Percentiles rank a stretch among this genome's conserved stretches.
Conservation (phyloP, 2,888 invertebrate genomes). For the Drosophila peninsularis region DNA sequence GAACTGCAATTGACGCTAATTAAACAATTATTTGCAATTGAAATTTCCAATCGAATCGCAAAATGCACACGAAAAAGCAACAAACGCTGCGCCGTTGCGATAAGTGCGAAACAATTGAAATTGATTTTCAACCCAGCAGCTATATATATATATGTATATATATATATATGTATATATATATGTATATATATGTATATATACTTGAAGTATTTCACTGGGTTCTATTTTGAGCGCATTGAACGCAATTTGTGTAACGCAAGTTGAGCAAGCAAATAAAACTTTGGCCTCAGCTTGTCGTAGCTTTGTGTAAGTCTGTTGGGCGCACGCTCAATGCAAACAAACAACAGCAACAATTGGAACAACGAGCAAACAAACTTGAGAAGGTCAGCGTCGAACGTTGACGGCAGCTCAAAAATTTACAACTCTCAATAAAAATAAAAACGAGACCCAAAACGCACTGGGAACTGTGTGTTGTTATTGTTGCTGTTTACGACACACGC, state of each 20-base stretch:
- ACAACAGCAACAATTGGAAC: constrained; percentile 39
- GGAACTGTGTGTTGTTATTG: constrained; percentile 24
- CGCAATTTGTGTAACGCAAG: constrained; percentile 56
- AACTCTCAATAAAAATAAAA: constrained; percentile 63
- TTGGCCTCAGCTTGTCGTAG: constrained; percentile 47
- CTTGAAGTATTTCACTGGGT: constrained; percentile 34
- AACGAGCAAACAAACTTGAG: constrained; percentile 65
- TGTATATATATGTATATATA: neutral
- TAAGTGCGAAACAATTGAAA: constrained; percentile 72
- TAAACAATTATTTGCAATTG: constrained; percentile 72
- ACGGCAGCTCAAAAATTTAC: constrained; percentile 63
- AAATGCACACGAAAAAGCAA: constrained; percentile 47
- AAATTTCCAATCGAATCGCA: constrained; percentile 66
- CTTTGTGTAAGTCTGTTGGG: constrained; percentile 17
- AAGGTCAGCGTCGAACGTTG: constrained; percentile 64
- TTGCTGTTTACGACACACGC: constrained; percentile 27
- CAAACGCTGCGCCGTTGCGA: constrained; percentile 27
- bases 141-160: neutral
- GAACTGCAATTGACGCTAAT: constrained; percentile 69
- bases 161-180: neutral
- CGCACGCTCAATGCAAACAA: constrained; percentile 34
- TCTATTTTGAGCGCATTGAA: constrained; percentile 63
- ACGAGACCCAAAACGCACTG: constrained; percentile 35
- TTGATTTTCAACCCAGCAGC: constrained; percentile 59
- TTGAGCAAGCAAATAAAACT: constrained; percentile 68